These are phyloP conservation scores for Pangasianodon hypophthalmus DNA, from an alignment of 2,113 vertebrate species.

Conservation along the genomic window DNA sequence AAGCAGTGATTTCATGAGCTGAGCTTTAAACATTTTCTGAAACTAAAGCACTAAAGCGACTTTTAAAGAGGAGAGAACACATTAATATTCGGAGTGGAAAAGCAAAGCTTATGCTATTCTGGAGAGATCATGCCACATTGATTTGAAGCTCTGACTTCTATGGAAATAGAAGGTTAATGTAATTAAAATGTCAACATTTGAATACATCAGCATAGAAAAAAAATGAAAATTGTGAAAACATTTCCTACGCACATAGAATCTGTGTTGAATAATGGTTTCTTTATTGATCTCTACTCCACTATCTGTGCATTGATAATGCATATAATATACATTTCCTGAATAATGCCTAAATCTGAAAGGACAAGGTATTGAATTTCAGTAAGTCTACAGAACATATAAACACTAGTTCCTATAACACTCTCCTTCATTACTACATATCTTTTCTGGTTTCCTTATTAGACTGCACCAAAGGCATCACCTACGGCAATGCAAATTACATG, in stretches of 20 bases:
- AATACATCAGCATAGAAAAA: slow-evolving; percentile 54
- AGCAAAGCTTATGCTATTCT: slow-evolving; percentile 46
- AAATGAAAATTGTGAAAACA: slow-evolving; percentile 7
- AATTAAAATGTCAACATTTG: slow-evolving; percentile 59
- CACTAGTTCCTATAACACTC: neutral
- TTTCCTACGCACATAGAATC: slow-evolving; percentile 20
- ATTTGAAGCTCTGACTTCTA: slow-evolving; percentile 53
- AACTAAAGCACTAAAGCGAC: slow-evolving; percentile 35
- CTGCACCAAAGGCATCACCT: slow-evolving; percentile 35
- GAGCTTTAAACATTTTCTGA: slow-evolving; percentile 55
- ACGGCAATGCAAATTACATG: neutral
- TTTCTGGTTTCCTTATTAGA: slow-evolving; percentile 25
- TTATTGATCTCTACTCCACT: neutral
- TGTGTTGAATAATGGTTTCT: neutral
- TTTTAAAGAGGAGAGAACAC: slow-evolving; percentile 32
- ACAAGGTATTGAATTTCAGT: neutral
- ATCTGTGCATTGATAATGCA: neutral
- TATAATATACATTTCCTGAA: neutral
- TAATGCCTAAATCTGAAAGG: neutral
- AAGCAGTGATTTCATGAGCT: slow-evolving; percentile 51
- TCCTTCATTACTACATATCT: slow-evolving; percentile 23
- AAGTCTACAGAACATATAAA: neutral
- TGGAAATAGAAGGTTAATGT: slow-evolving; percentile 52
- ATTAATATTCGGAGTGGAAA: slow-evolving; percentile 51
- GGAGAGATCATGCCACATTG: slow-evolving; percentile 46